These are phyloP conservation scores for Sterrhoptilus dennistouni DNA, from an alignment of 2,113 vertebrate genomes.

Conservation along the genomic window DNA sequence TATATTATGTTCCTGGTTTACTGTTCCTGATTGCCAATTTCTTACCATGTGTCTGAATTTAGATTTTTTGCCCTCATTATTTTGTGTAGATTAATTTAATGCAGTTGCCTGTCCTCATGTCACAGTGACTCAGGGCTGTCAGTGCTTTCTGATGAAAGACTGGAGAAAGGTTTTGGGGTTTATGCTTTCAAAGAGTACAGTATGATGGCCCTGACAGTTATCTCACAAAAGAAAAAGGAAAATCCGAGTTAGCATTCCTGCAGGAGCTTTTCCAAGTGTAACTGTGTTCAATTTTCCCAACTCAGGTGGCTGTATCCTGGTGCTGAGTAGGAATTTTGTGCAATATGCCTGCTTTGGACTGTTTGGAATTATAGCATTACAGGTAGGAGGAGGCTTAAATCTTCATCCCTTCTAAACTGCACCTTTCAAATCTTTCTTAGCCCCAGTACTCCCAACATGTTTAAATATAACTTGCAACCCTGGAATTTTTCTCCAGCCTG, in stretches of 20 bases:
- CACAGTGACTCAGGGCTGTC: background rate
- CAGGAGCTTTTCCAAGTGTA: background rate
- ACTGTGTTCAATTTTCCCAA: background rate
- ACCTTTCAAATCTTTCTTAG: background rate
- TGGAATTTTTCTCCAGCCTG: background rate
- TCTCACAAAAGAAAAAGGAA: background rate
- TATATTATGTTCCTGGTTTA: background rate
- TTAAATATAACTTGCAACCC: background rate
- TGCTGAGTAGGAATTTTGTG: conserved; percentile 97
- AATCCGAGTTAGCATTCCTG: background rate
- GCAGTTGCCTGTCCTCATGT: background rate
- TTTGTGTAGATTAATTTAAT: background rate
- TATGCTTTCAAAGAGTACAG: background rate
- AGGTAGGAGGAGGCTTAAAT: conserved; percentile 76
- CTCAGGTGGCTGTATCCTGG: conserved; percentile 91
- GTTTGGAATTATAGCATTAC: conserved; percentile 94
- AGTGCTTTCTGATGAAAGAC: background rate
- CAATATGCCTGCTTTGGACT: conserved; percentile 96
- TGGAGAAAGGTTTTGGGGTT: background rate
- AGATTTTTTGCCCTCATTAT: background rate
- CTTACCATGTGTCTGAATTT: background rate
- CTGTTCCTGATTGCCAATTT: background rate
- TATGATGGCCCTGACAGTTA: background rate
- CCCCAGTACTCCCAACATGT: background rate
- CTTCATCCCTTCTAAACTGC: background rate